phyloP scores from a whole-genome alignment of 2,888 invertebrate genomes.

The Drosophila robusta region DNA sequence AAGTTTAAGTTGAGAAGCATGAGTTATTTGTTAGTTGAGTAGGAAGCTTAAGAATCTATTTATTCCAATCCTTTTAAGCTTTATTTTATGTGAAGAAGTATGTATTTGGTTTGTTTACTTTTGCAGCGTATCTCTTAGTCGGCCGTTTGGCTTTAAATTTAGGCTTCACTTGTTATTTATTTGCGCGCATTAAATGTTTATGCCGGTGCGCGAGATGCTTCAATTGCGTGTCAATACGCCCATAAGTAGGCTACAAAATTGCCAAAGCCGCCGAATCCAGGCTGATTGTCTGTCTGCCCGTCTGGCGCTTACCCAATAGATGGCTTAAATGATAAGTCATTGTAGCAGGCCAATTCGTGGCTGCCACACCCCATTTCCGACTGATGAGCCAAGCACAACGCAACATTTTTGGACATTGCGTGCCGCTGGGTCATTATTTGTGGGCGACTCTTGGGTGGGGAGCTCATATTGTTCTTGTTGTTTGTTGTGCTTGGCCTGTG shows the following conservation, averaged over 20 bases:
- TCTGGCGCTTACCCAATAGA: constrained; percentile 20
- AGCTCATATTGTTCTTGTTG: constrained; percentile 31
- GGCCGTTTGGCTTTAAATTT: neutral
- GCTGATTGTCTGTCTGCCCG: neutral
- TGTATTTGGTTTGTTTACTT: neutral
- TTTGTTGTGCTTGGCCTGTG: constrained; percentile 41
- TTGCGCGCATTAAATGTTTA: constrained; percentile 57
- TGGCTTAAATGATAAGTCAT: constrained; percentile 61
- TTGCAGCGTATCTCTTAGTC: constrained; percentile 16
- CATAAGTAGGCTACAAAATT: constrained; percentile 39
- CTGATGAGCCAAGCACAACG: constrained; percentile 4
- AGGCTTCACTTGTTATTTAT: constrained; percentile 33
- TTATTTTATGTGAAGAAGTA: too few species aligned
- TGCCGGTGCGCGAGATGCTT: constrained; percentile 43
- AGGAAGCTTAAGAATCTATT: too few species aligned
- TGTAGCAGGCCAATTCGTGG: constrained; percentile 42
- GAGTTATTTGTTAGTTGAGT: too few species aligned
- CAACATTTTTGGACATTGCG: constrained; percentile 58
- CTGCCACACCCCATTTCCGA: constrained; percentile 33
- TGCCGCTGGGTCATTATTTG: constrained; percentile 67
- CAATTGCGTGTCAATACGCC: constrained; percentile 62
- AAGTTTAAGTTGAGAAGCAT: too few species aligned
- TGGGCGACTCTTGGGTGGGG: constrained; percentile 22
- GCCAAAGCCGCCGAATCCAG: neutral
- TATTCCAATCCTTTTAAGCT: too few species aligned